These are phyloP conservation scores for Tetragnatha montana DNA, from an alignment of 2,888 invertebrate genomes.

Conservation along the genomic window DNA sequence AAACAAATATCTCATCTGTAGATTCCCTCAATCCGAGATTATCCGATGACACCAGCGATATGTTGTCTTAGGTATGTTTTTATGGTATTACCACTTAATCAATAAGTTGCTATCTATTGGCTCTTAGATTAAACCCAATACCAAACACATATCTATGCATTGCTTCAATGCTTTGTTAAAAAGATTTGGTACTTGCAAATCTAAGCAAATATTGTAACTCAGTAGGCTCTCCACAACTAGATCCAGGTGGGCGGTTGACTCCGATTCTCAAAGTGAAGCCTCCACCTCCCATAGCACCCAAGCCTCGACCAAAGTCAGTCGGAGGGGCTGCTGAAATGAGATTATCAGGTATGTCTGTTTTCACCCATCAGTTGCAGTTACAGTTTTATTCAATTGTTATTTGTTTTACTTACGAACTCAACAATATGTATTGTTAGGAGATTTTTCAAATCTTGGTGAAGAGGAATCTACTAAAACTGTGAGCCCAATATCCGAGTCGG, in stretches of 20 bases:
- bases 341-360: slow-evolving; percentile 61
- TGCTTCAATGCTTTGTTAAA: neutral
- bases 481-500: slow-evolving; percentile 50
- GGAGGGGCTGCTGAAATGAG: slow-evolving; percentile 69
- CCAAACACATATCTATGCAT: no score
- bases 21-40: no score
- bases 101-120: no score
- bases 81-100: no score
- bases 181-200: neutral
- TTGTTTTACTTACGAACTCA: neutral
- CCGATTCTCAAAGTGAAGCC: slow-evolving; percentile 57
- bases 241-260: slow-evolving; percentile 55
- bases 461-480: slow-evolving; percentile 59
- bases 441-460: slow-evolving; percentile 54
- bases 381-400: neutral
- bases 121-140: no score
- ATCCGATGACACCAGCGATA: no score
- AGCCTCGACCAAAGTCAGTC: slow-evolving; percentile 72
- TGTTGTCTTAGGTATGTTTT: no score
- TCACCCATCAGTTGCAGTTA: neutral
- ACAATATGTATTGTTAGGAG: slow-evolving; percentile 11
- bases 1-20: no score
- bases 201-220: neutral
- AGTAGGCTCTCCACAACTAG: slow-evolving; percentile 60
- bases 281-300: slow-evolving; percentile 70